Conservation (phyloP, 2,113 vertebrate genomes). For the Sinocyclocheilus rhinocerous region DNA sequence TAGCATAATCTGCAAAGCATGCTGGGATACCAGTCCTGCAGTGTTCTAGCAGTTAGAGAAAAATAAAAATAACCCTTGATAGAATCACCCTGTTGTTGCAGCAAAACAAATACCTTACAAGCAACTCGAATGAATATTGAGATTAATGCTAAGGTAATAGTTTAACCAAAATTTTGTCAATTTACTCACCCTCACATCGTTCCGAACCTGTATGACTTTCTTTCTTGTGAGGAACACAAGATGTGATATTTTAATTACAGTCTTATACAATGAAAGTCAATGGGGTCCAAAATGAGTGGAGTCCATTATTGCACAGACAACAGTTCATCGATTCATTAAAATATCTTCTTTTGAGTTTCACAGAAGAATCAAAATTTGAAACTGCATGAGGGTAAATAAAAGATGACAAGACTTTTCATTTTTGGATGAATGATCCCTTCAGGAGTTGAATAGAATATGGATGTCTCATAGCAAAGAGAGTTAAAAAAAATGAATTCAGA, state of each 20-base stretch:
- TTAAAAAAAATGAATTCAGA: neutral
- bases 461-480: neutral
- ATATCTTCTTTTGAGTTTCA: neutral
- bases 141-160: neutral
- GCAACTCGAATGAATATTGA: neutral
- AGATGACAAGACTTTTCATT: neutral
- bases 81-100: conserved; percentile 9
- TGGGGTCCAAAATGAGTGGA: neutral
- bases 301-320: neutral
- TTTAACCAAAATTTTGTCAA: too few relatives aligned
- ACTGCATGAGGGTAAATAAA: neutral
- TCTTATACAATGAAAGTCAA: neutral
- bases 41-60: neutral
- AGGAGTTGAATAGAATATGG: neutral
- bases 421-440: neutral
- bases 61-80: neutral
- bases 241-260: neutral
- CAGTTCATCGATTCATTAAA: neutral
- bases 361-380: neutral
- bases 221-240: neutral
- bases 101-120: neutral
- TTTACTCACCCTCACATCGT: neutral
- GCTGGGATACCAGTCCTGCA: neutral
- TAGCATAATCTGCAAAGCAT: conserved; percentile 25
- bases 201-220: neutral